These are phyloP conservation scores for Hetaerina americana DNA, from an alignment of 1,140 invertebrate species.

Conservation along the genomic window DNA sequence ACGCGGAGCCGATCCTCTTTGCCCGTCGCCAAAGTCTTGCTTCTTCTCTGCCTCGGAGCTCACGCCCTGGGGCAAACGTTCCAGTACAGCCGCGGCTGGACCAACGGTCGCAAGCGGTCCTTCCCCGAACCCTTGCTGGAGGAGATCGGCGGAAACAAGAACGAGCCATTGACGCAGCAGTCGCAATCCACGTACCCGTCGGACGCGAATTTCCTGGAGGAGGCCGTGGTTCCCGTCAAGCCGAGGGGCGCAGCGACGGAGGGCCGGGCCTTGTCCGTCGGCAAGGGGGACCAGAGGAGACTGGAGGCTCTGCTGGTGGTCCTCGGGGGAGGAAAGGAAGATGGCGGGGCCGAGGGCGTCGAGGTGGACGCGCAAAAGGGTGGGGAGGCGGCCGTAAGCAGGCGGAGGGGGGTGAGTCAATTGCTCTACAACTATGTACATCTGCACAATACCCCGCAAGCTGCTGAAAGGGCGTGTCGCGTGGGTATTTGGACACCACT, in stretches of 20 bases:
- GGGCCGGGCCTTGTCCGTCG: neutral
- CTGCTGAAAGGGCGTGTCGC: too few species aligned
- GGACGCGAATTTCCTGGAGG: neutral
- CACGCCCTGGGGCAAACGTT: slow-evolving; percentile 44
- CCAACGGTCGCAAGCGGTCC: slow-evolving; percentile 46
- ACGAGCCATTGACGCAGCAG: slow-evolving; percentile 14
- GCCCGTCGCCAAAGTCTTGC: neutral
- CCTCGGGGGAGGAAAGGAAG: neutral
- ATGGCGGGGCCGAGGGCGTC: neutral
- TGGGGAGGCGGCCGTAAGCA: too few species aligned
- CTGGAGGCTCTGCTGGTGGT: slow-evolving; percentile 35
- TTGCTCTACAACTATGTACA: too few species aligned
- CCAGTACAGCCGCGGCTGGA: slow-evolving; percentile 62
- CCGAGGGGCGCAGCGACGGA: neutral
- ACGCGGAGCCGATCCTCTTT: neutral
- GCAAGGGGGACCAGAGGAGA: slow-evolving; percentile 18
- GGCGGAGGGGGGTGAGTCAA: too few species aligned
- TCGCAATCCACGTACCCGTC: neutral
- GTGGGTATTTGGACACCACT: too few species aligned
- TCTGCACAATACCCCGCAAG: too few species aligned
- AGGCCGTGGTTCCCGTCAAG: neutral
- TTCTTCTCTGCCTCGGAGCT: neutral
- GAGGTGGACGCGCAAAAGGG: neutral
- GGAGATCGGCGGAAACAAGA: neutral
- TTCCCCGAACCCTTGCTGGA: slow-evolving; percentile 16